Evolutionary conservation across 2,797 vertebrate genomes (phyloP).

Genomic region (Myotis daubentonii): DNA sequence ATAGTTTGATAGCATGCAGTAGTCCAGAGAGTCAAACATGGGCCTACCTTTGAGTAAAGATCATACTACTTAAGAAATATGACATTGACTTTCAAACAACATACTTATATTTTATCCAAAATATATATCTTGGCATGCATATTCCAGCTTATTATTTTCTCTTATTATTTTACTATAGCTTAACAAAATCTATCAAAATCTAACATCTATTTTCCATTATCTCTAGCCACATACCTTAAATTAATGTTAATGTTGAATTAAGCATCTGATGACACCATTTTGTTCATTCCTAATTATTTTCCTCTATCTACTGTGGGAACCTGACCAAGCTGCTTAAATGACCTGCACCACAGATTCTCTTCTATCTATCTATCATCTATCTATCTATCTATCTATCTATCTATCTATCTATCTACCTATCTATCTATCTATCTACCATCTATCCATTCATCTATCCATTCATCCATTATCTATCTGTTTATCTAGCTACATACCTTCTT

Average conservation of each 20-base stretch:
- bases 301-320: not conserved
- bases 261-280: not conserved
- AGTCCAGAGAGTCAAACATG: not conserved
- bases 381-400: not conserved
- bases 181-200: not conserved
- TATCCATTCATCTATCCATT: not conserved
- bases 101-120: not conserved
- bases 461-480: too few species aligned
- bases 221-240: not conserved
- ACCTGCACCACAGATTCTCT: not conserved
- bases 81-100: not conserved
- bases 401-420: not conserved
- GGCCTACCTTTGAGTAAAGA: not conserved
- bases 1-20: not conserved
- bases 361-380: not conserved
- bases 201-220: not conserved
- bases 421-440: not conserved
- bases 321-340: not conserved
- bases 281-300: not conserved
- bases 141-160: not conserved
- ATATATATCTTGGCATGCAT: not conserved
- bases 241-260: not conserved
- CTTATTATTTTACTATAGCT: not conserved
- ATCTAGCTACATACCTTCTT: not conserved
- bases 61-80: not conserved